Base-by-base conservation (phyloP, 2,113 vertebrate species). In the Solea senegalensis region DNA sequence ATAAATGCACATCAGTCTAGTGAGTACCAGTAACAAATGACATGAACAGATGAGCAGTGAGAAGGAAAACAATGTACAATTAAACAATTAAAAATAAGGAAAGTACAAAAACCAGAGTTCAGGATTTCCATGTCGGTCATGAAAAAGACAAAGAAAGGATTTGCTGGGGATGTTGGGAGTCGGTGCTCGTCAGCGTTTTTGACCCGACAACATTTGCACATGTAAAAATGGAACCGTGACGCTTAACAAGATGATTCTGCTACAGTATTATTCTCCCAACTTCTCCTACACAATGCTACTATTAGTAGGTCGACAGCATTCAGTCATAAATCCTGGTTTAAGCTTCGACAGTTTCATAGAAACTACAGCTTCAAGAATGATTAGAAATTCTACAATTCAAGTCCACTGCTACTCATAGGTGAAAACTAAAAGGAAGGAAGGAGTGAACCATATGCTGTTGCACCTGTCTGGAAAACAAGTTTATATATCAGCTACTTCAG, bases 331-430 rank as follows among this genome's bases (percentile, higher is more conserved):
- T 69, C 65, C 71, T 62, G 68, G 56, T 85, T 76, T 41, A 72
- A 73, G 65, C 68, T 52, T 82, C 27, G 44, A 87, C 89, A 88
- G 91, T 93, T 93, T 94, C 91, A 92, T 86, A 86, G 92, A 94
- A 94, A 93, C 92, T 92, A 93, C 79, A 79, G 80, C 65, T 82
- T 84, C 53, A 72, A 71, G 80, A 73, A 83, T 63, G 60, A 84
- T 73, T 60, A 69, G 69, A 71, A 79, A 74, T 7, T 66, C 59
- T 81, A 81, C 16, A 55, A 21, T 21, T 21, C 21, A 57, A 77
- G 81, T 65, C 61, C 54, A 80, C 78, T 78, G 75, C 58, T 80
- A 77, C 65, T 69, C 9, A 78, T 51, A 73, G 43, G 14, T 49
- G 61, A 28, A 57, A 69, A 54, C 39, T n/a, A 54, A 69, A 39